Evolutionary conservation across 2,113 vertebrate genomes (phyloP).

Genomic region (Stigmatopora argus): DNA sequence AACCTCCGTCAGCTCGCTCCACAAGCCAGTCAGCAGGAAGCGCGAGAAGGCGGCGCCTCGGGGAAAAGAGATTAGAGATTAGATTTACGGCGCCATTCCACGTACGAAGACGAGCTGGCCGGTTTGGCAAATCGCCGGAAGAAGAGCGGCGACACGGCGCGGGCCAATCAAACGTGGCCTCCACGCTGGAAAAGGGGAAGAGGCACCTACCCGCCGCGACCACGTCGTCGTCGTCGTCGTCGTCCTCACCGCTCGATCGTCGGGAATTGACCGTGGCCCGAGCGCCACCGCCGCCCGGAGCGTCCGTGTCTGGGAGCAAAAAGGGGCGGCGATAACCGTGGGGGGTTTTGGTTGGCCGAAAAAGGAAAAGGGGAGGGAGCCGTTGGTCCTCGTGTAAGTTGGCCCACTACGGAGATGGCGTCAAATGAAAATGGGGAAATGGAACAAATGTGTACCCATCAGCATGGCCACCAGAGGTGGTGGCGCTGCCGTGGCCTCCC

Average conservation of each 20-base stretch:
- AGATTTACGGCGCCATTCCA: too few species aligned
- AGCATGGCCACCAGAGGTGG: slow-evolving; percentile 90
- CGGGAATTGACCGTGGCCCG: slow-evolving; percentile 80
- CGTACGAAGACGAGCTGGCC: too few species aligned
- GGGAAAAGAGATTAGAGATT: not conserved
- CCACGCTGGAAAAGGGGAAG: not conserved
- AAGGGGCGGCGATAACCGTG: not conserved
- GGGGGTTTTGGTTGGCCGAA: too few species aligned
- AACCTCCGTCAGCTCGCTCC: slow-evolving; percentile 95
- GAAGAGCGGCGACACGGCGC: too few species aligned
- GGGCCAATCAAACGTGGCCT: too few species aligned
- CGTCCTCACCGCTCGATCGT: slow-evolving; percentile 77
- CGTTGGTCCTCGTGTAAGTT: too few species aligned
- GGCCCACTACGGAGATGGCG: too few species aligned
- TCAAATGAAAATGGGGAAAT: too few species aligned
- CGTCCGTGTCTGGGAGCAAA: slow-evolving; percentile 80
- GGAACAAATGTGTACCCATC: slow-evolving; percentile 69
- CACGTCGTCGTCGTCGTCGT: slow-evolving; percentile 71
- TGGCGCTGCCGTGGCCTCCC: slow-evolving; percentile 74
- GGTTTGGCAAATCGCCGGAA: too few species aligned
- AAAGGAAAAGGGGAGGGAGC: too few species aligned
- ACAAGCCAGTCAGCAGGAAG: slow-evolving; percentile 89
- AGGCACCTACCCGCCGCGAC: slow-evolving; percentile 76
- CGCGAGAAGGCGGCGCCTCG: slow-evolving; percentile 87
- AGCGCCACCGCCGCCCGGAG: slow-evolving; percentile 90